Evolutionary conservation across 2,888 invertebrate genomes (phyloP).

Genomic region (Silvanus unidentatus): DNA sequence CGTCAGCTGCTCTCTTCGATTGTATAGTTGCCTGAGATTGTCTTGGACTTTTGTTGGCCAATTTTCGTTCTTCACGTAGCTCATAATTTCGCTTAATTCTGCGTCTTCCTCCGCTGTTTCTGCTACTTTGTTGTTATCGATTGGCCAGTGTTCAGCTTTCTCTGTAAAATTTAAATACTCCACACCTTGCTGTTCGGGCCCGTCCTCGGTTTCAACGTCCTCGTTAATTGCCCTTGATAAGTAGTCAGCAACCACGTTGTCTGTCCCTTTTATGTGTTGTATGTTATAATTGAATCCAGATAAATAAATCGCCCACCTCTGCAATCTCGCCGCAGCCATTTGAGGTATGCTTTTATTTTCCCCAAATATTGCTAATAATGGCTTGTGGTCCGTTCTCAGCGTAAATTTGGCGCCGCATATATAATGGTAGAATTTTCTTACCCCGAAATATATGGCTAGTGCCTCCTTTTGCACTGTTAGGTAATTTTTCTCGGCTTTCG

Average conservation of each 20-base stretch:
- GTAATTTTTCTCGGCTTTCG: slow-evolving; percentile 8
- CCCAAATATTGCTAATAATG: slow-evolving; percentile 22
- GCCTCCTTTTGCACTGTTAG: slow-evolving; percentile 21
- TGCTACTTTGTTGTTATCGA: slow-evolving; percentile 1
- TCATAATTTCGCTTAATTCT: not conserved
- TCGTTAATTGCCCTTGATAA: slow-evolving; percentile 13
- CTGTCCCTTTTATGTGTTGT: slow-evolving; percentile 13
- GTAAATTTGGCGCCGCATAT: slow-evolving; percentile 4
- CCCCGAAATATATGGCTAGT: slow-evolving; percentile 29
- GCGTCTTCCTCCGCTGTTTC: not conserved
- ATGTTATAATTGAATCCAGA: slow-evolving; percentile 17
- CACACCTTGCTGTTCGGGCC: not conserved
- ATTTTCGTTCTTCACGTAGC: slow-evolving; percentile 1
- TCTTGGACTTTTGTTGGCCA: slow-evolving; percentile 4
- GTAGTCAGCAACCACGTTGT: slow-evolving; percentile 13
- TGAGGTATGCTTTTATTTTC: slow-evolving; percentile 31
- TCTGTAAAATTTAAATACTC: slow-evolving; percentile 6
- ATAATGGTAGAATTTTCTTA: slow-evolving; percentile 5
- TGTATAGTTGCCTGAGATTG: not conserved
- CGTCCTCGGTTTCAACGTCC: not conserved
- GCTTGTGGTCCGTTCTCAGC: slow-evolving; percentile 3
- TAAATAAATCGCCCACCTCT: slow-evolving; percentile 29
- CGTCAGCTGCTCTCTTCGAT: not conserved
- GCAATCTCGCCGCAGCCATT: slow-evolving; percentile 34
- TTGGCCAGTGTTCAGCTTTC: slow-evolving; percentile 5